Evolutionary conservation across 1,140 invertebrate genomes (phyloP), one percentile per base, ranked within the genome.

Genomic region (Ditylenchus dipsaci): DNA sequence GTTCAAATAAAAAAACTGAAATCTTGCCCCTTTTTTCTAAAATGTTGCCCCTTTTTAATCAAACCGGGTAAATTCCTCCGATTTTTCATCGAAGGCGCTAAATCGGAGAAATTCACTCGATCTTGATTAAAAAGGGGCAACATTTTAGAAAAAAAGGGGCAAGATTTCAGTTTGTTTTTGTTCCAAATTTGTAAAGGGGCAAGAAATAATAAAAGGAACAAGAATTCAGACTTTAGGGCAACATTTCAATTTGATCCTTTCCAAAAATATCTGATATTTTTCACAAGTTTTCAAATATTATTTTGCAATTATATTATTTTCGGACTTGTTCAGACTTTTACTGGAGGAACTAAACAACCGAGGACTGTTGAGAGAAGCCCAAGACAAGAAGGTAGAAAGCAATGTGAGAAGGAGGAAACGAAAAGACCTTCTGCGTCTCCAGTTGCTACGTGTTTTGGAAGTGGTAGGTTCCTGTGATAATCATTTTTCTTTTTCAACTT

Each of bases 301-400:
- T 45, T n/a, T 23, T 26, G 11, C 23, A 59, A 26, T 23, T 21
- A 59, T 13, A 26, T 13, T 59, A 59, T 59, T 11, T 13, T 59
- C 21, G 17, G 45, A n/a, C 58, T 49, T 47, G 72, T 81, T 26
- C 80, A 95, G 93, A 81, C 93, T 97, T 85, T 85, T 99, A 45
- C 91, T 97, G 88, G 95, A 97, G 80, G 95, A 99, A 85, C 82
- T 99, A 23, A 87, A 91, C 11, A 88, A 89, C 1, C 90, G 91
- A 71, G 89, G 73, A 43, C 71, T 82, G 33, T 63, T 98, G 61
- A 88, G 93, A 30, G 95, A 98, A 84, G 92, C 93, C 0, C 90
- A 95, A n/a, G 95, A 98, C 84, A 88, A 92, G 27, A 97, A 97
- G 83, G 91, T 95, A 84, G 95, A 98, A 84, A 97, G 95, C 80